Percentiles rank a stretch among this genome's conserved stretches.
Evolutionary conservation across 2,797 vertebrate genomes (phyloP).

Genomic region (Notolepis coatsorum): DNA sequence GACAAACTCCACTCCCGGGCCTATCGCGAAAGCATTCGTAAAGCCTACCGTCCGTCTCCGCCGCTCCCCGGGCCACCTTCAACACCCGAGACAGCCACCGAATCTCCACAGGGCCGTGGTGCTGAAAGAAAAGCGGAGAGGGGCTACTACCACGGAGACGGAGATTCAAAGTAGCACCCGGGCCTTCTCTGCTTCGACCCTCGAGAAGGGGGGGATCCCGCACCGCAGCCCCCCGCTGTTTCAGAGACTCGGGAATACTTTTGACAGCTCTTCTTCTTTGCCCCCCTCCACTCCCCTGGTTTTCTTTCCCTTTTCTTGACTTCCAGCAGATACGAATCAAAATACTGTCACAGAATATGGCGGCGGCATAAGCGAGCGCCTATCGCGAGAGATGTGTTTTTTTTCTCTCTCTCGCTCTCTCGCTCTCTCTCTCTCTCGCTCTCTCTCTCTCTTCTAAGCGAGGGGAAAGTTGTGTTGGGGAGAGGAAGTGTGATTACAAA

Average conservation of each 20-base stretch:
- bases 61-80: conserved; percentile 82
- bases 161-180: conserved; percentile 67
- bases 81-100: conserved; percentile 77
- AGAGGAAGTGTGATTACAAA: conserved; percentile 41
- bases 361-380: conserved; percentile 79
- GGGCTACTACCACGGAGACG: conserved; percentile 62
- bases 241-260: conserved; percentile 60
- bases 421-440: conserved; percentile 29
- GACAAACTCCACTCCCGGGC: conserved; percentile 28
- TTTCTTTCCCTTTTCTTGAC: conserved; percentile 77
- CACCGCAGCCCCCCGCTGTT: conserved; percentile 57
- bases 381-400: conserved; percentile 86
- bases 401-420: conserved; percentile 30
- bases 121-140: conserved; percentile 68
- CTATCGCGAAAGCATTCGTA: conserved; percentile 15
- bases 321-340: conserved; percentile 89
- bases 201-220: conserved; percentile 55
- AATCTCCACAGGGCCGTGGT: conserved; percentile 76
- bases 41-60: conserved; percentile 53
- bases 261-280: conserved; percentile 78
- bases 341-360: conserved; percentile 96
- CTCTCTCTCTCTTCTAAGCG: conserved; percentile 18
- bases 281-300: conserved; percentile 68
- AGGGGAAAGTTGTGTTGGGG: conserved; percentile 43
- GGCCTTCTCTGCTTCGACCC: conserved; percentile 73